Percentiles rank a stretch among this genome's conserved stretches.
phyloP scores from a whole-genome alignment of 2,888 invertebrate genomes.

The Cerceris rybyensis region DNA sequence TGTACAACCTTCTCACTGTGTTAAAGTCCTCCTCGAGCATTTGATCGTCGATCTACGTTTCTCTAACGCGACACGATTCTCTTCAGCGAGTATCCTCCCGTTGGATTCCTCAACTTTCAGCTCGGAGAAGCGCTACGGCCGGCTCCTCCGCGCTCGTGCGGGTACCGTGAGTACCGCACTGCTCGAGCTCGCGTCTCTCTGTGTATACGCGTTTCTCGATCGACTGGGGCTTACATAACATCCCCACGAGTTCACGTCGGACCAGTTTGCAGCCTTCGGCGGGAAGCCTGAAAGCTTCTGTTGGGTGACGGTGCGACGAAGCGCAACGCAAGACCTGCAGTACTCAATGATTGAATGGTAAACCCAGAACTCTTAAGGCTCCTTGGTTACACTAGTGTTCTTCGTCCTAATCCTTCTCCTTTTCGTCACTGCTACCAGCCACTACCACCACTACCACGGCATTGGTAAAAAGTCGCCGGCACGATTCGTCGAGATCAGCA shows the following conservation, averaged over 20 bases:
- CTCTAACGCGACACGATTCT: slow-evolving; percentile 11
- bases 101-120: slow-evolving; percentile 1
- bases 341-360: slow-evolving; percentile 50
- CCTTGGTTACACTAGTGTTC: slow-evolving; percentile 19
- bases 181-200: slow-evolving; percentile 1
- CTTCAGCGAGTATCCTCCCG: slow-evolving; percentile 19
- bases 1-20: slow-evolving; percentile 14
- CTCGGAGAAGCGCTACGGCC: not conserved
- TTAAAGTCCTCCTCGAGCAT: not conserved
- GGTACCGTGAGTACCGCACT: slow-evolving; percentile 2
- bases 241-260: slow-evolving; percentile 58
- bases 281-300: slow-evolving; percentile 66
- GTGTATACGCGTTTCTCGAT: slow-evolving; percentile 35
- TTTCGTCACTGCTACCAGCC: slow-evolving; percentile 7
- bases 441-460: slow-evolving; percentile 21
- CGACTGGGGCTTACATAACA: slow-evolving; percentile 65
- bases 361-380: slow-evolving; percentile 44
- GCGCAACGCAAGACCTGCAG: not conserved
- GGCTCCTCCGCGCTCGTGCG: slow-evolving; percentile 22
- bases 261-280: slow-evolving; percentile 62
- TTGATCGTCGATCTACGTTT: slow-evolving; percentile 1
- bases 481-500: slow-evolving; percentile 18
- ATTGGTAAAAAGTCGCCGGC: slow-evolving; percentile 6
- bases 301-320: slow-evolving; percentile 8
- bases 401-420: slow-evolving; percentile 8